Evolutionary conservation across 2,888 invertebrate species (phyloP), one percentile per base, ranked within the genome.

Genomic region (Litoditis marina): DNA sequence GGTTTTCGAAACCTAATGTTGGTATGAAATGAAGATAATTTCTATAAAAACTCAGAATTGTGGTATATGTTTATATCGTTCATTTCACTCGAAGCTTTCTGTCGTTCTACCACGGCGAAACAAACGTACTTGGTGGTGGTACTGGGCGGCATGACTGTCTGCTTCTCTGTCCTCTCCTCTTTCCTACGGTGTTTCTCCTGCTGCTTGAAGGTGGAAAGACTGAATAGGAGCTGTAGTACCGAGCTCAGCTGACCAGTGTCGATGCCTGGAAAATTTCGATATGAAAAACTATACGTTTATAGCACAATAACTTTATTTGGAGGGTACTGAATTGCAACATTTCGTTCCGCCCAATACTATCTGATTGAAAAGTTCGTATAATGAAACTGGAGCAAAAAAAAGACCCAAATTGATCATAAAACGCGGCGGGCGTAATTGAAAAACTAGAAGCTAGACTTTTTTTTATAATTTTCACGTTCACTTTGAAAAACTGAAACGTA

Each of bases 221-320:
- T 92, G 85, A 94, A 96, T 86, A 96, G 93, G 63, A 96, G 87
- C 39, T 93, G 92, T 65, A 96, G 87, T 54, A 95, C 92, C 46
- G 94, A 90, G 86, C 92, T 93, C 80, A 94, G 87, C 84, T 94
- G 92, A 42, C 95, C 95, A 83, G 94, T 91, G 78, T 91, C 89
- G 82, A 96, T 90, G 86, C 95, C 95, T 87, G 76, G 36, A 73
- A 76, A 51, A 19, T 46, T 22, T n/a, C n/a, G n/a, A n/a, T n/a
- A n/a, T n/a, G n/a, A n/a, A n/a, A n/a, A n/a, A n/a, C n/a, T n/a
- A n/a, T n/a, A n/a, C n/a, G n/a, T n/a, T n/a, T n/a, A n/a, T n/a
- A n/a, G n/a, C n/a, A n/a, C n/a, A n/a, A n/a, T n/a, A n/a, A n/a
- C n/a, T n/a, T n/a, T n/a, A n/a, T n/a, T n/a, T n/a, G n/a, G n/a